These are phyloP conservation scores for Acrocephalus arundinaceus DNA, from an alignment of 2,113 vertebrate genomes.

Conservation along the genomic window DNA sequence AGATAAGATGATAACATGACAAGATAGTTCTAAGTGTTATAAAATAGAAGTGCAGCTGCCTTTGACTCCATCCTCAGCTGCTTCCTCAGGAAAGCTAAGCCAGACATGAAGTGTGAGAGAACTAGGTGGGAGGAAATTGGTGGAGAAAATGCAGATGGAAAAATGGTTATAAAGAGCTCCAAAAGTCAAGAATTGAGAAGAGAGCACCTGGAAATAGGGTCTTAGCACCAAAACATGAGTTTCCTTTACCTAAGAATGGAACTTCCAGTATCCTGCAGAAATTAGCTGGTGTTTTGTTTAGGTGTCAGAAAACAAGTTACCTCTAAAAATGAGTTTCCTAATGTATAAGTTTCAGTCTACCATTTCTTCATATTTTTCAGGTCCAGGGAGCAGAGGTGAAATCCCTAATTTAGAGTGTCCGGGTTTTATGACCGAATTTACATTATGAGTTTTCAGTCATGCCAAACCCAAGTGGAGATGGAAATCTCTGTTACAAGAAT, in stretches of 20 bases:
- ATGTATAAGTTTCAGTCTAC: not conserved
- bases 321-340: not conserved
- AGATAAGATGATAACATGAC: not conserved
- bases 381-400: not conserved
- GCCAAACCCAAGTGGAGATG: not conserved
- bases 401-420: not conserved
- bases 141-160: not conserved
- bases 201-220: not conserved
- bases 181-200: not conserved
- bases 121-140: not conserved
- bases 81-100: not conserved
- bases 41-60: not conserved
- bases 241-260: not conserved
- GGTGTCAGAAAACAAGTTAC: not conserved
- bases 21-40: not conserved
- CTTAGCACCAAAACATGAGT: not conserved
- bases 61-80: constrained; percentile 10
- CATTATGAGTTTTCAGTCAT: not conserved
- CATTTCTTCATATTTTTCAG: not conserved
- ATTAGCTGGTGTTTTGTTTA: not conserved
- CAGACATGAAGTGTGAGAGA: not conserved
- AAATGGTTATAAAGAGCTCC: not conserved
- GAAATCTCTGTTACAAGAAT: not conserved
- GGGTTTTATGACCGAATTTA: not conserved
- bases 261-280: not conserved